Base-by-base conservation (phyloP, 2,888 invertebrate species). In the Tipula helvola region DNA sequence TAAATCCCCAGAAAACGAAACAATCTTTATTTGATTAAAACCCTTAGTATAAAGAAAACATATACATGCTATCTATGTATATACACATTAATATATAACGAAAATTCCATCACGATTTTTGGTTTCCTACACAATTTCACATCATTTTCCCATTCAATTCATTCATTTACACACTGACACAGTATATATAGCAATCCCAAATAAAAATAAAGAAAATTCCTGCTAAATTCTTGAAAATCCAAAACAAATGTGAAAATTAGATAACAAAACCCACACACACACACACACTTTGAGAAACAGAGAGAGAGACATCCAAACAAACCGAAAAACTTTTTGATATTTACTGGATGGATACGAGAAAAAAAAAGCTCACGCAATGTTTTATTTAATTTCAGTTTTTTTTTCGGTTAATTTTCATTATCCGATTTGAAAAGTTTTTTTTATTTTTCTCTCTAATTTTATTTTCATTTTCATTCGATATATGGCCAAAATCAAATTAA, bases 221-320 rank as follows among this genome's bases (percentile, higher is more conserved):
- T 71, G 71, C 71, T 71, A 71, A 71, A 71, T 71, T 71, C 71
- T 71, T 71, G 71, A 71, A 71, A 71, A 71, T 71, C 71, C 71
- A 28, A 71, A 71, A 71, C 71, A 71, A 71, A 71, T 71, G 71
- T 71, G 71, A 71, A 71, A 71, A 71, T 71, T 71, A 71, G 71
- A 71, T 71, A 71, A 71, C 71, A 71, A 71, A 71, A 71, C 18
- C 4, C 71, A 71, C 71, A 71, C 28, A 47, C n/a, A 4, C 71
- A 71, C 71, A 71, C 28, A 57, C 57, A 57, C 18, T 7, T 57
- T 18, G 5, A 57, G 28, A 28, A 2, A 28, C 1, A 28, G 2
- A 28, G 28, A 28, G 28, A 28, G 71, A 52, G 52, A 52, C 1
- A 52, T 10, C 28, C 71, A 71, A 3, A 71, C 28, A 57, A 5